Conservation (phyloP, 2,113 vertebrate genomes). For the Indicator maculatus region DNA sequence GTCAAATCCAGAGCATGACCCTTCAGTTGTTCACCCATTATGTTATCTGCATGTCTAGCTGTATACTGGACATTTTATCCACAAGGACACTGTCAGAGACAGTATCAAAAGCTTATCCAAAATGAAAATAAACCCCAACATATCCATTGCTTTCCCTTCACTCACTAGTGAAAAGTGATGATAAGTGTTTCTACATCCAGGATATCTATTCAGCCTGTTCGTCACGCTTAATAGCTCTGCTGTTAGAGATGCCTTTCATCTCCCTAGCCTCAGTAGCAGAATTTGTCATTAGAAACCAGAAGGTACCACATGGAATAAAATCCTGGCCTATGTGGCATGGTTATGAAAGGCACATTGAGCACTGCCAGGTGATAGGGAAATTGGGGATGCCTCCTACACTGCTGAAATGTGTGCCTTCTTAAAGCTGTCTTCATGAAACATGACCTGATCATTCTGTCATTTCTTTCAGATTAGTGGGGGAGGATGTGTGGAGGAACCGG, state of each 20-base stretch:
- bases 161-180: not conserved
- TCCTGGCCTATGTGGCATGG: not conserved
- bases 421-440: not conserved
- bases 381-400: not conserved
- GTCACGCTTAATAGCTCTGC: not conserved
- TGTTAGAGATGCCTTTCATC: not conserved
- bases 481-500: not conserved
- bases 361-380: not conserved
- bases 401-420: not conserved
- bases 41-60: not conserved
- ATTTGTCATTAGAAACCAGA: slow-evolving; percentile 6
- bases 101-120: not conserved
- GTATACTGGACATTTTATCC: not conserved
- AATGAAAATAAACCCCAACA: rapidly evolving
- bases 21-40: not conserved
- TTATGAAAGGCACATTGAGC: not conserved
- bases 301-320: not conserved
- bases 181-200: not conserved
- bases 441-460: not conserved
- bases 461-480: slow-evolving; percentile 11
- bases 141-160: not conserved
- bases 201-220: not conserved
- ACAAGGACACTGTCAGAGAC: not conserved
- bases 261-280: not conserved
- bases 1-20: not conserved